Base-by-base conservation (phyloP, 2,888 invertebrate genomes). In the Acronicta leporina region DNA sequence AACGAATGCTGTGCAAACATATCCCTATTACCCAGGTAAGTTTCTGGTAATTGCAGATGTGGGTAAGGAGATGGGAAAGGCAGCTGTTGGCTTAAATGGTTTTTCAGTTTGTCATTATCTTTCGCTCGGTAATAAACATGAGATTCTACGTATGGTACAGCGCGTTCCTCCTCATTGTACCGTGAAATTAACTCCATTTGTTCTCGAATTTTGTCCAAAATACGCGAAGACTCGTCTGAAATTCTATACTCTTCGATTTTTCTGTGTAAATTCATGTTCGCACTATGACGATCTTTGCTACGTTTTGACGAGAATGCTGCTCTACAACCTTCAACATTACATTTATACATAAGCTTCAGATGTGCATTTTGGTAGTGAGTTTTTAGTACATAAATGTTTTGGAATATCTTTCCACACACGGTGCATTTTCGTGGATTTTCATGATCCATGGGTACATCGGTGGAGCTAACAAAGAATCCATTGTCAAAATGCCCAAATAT, bases 321-420 rank as follows among this genome's bases (percentile, higher is more conserved):
- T 90, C 97, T 97, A 88, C 99, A 99, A 1, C 99, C 98, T 73
- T 98, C 98, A 27, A 98, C 97, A 82, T 97, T 98, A 92, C 99
- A 99, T 86, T 97, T 98, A 91, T 99, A 99, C 97, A 98, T 98
- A 63, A 99, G 92, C 91, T 99, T 99, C 53, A 99, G 96, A 91
- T 99, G 99, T 10, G 98, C 97, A 89, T 98, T 99, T 94, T 98
- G 98, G 89, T 98, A 99, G 88, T 99, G 99, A 1, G 98, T 97
- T 91, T 98, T 99, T 25, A 99, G 96, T 50, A 98, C 97, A 86
- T 98, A 98, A 81, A 98, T 97, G 85, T 98, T 99, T 89, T 98
- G 98, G 90, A 99, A 99, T 83, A 97, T 96, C 91, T 98, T 98
- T 8, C 98, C 98, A 88, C 99, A 99, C 35, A 98, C 97, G 4